Evolutionary conservation across 1,140 invertebrate genomes (phyloP), one percentile per base, ranked within the genome.

Genomic region (Pararge aegeria): DNA sequence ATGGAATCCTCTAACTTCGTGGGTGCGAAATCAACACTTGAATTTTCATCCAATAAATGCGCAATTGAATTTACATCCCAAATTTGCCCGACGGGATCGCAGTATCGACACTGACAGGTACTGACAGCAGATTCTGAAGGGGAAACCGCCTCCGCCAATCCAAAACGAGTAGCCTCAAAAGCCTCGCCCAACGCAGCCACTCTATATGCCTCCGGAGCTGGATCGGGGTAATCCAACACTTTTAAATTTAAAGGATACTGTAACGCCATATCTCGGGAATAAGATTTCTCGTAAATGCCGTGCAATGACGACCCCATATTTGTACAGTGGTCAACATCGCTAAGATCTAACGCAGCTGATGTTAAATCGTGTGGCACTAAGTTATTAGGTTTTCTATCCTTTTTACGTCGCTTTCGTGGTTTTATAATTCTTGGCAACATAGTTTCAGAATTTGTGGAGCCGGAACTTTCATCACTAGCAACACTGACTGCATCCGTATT

Each of bases 391-490:
- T 96, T 96, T 52, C 95, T 91, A 72, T 97, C 96, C 84, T 97
- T 97, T 93, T 97, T 97, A 73, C 96, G 93, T 15, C 96, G 92
- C 79, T 97, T 97, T 9, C 96, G 89, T 0, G 96, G 96, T 81
- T 97, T 97, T 72, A 97, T 97, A 50, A 97, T 96, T 42, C 96
- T 91, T 18, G 96, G 96, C 68, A 97, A 81, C 83, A 94, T 95
- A 55, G 94, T 95, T 69, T 96, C 95, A 1, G 94, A 95, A 66
- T 93, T 93, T 38, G 91, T 81, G 5, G 93, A 93, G 9, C 92
- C 93, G 56, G 93, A 94, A 83, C 94, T 95, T 83, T 95, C 94
- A 78, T 95, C 95, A 79, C 94, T 95, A 12, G 94, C 92, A 55
- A 95, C 93, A 79, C 94, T 94, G 62, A 94, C 83, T 44, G 93